Conservation (phyloP, 2,797 vertebrate genomes). For the Notolabrus celidotus region DNA sequence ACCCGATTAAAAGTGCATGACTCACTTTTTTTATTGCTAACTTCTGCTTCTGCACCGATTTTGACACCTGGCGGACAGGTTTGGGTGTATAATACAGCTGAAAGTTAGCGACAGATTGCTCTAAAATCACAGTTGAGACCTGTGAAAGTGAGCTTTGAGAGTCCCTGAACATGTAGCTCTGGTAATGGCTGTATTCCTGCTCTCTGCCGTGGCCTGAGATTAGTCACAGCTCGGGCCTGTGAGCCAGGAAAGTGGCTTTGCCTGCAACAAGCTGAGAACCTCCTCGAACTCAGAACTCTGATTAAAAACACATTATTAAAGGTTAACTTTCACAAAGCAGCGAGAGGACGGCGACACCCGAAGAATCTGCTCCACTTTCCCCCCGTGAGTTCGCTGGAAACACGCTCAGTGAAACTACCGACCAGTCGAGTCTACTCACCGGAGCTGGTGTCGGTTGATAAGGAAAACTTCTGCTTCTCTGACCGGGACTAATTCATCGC, state of each 20-base stretch:
- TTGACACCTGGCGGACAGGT: conserved; percentile 6
- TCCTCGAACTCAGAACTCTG: conserved; percentile 1
- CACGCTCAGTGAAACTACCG: conserved; percentile 27
- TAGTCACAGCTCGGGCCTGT: conserved; percentile 71
- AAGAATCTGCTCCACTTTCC: conserved; percentile 45
- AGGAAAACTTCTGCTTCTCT: conserved; percentile 46
- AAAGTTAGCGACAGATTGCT: accelerated
- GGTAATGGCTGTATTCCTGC: conserved; percentile 36
- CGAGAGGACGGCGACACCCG: conserved; percentile 43
- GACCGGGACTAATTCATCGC: conserved; percentile 29
- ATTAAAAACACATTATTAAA: background rate
- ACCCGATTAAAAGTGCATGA: background rate
- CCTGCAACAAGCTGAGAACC: conserved; percentile 35
- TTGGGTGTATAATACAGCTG: background rate
- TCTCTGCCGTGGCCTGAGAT: conserved; percentile 66
- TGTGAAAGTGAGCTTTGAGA: background rate
- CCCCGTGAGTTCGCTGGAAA: conserved; percentile 25
- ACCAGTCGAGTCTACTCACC: conserved; percentile 62
- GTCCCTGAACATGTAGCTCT: conserved; percentile 11
- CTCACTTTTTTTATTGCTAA: background rate
- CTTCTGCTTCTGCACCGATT: background rate
- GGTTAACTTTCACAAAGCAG: too few relatives aligned
- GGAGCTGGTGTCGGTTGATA: conserved; percentile 56
- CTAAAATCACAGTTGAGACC: background rate
- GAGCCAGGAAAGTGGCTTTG: conserved; percentile 63